phyloP scores from a whole-genome alignment of 2,113 vertebrate genomes.

The Campylomormyrus tamandua region DNA sequence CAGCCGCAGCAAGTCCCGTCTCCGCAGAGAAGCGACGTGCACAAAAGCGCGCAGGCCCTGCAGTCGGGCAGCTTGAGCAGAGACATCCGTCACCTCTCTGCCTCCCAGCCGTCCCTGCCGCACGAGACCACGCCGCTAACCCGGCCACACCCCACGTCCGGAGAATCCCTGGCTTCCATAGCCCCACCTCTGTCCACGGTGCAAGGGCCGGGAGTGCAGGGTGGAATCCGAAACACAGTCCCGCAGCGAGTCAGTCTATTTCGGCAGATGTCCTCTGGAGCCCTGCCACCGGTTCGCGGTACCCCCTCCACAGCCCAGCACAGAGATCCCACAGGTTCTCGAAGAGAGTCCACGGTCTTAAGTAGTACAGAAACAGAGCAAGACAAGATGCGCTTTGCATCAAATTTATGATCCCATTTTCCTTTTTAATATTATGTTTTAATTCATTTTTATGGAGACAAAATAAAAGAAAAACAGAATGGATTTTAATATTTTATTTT shows the following conservation, averaged over 20 bases:
- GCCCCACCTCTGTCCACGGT: conserved; percentile 61
- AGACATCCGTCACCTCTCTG: conserved; percentile 88
- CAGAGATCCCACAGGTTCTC: conserved; percentile 72
- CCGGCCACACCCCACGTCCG: conserved; percentile 77
- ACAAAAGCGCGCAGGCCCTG: conserved; percentile 84
- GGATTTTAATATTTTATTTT: conserved; percentile 66
- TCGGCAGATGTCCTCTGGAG: conserved; percentile 93
- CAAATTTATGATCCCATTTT: conserved; percentile 88
- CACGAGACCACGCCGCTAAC: conserved; percentile 78
- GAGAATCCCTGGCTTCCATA: conserved; percentile 82
- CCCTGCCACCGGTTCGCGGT: conserved; percentile 75
- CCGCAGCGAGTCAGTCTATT: conserved; percentile 83
- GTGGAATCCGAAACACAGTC: conserved; percentile 65
- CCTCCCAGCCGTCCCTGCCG: conserved; percentile 94
- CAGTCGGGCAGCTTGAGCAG: conserved; percentile 81
- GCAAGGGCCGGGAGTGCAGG: conserved; percentile 62
- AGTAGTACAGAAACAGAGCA: conserved; percentile 84
- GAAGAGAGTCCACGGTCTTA: conserved; percentile 77
- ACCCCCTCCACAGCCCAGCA: conserved; percentile 59
- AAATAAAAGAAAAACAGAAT: conserved; percentile 49
- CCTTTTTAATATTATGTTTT: conserved; percentile 48
- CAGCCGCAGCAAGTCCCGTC: conserved; percentile 53
- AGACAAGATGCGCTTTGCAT: conserved; percentile 92
- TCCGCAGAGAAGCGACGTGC: conserved; percentile 73
- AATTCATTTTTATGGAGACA: conserved; percentile 57